These are phyloP conservation scores for Itoplectis maculator DNA, from an alignment of 2,888 invertebrate genomes.

Conservation along the genomic window DNA sequence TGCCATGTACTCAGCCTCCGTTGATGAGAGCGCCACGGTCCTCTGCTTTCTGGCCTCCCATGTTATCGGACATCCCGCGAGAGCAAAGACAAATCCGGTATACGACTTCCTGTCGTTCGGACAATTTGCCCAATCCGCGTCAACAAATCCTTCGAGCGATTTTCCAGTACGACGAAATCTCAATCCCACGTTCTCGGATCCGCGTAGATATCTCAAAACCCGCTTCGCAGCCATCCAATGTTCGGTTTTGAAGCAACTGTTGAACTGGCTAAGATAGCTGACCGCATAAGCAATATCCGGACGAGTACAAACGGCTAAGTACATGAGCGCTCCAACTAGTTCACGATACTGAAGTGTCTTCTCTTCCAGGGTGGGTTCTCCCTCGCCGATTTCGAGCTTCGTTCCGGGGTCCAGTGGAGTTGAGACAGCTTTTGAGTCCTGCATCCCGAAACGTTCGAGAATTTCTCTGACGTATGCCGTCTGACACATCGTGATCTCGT, in stretches of 20 bases:
- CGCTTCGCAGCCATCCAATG: conserved; percentile 56
- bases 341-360: conserved; percentile 40
- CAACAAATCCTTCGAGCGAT: conserved; percentile 22
- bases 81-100: conserved; percentile 44
- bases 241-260: conserved; percentile 7
- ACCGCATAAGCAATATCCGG: conserved; percentile 41
- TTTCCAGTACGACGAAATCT: conserved; percentile 26
- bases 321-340: conserved; percentile 50
- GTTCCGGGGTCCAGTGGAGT: conserved; percentile 39
- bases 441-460: conserved; percentile 34
- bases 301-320: too few relatives aligned
- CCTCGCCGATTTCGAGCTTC: neutral
- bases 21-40: conserved; percentile 45
- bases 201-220: conserved; percentile 33
- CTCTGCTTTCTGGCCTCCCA: conserved; percentile 46
- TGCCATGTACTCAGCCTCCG: too few relatives aligned
- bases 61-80: conserved; percentile 18
- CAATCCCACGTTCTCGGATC: conserved; percentile 11
- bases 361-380: neutral
- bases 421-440: conserved; percentile 12
- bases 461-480: neutral
- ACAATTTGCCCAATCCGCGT: conserved; percentile 55
- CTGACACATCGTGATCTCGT: conserved; percentile 8
- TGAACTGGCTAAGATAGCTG: conserved; percentile 58
- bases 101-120: conserved; percentile 31